phyloP scores from a whole-genome alignment of 2,113 vertebrate genomes.

The Tyrannus savana region DNA sequence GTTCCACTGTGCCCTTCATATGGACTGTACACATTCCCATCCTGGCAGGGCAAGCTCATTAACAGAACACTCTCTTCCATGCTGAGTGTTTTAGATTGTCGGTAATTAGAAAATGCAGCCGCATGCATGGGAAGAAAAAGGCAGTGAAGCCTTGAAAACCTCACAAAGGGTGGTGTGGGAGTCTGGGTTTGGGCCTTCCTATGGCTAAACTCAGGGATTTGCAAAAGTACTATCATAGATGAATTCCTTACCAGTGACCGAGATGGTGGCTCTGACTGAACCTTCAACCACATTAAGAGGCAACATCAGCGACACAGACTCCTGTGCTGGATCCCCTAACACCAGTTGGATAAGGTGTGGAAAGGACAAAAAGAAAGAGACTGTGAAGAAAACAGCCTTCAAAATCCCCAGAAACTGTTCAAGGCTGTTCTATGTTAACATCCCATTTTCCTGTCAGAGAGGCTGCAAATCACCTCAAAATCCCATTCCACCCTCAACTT shows the following conservation, averaged over 20 bases:
- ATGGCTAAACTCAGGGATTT: not conserved
- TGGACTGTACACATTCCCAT: not conserved
- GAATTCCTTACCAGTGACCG: slow-evolving; percentile 56
- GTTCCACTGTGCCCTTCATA: not conserved
- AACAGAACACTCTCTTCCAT: not conserved
- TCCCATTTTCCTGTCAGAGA: not conserved
- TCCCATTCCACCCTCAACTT: not conserved
- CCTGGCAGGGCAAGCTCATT: not conserved
- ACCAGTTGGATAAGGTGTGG: not conserved
- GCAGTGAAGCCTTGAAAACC: not conserved
- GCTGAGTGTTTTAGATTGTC: not conserved
- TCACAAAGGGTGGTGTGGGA: not conserved
- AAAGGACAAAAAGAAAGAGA: not conserved
- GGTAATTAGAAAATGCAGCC: not conserved
- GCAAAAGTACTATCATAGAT: not conserved
- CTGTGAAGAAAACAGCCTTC: not conserved
- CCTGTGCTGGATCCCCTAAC: slow-evolving; percentile 47
- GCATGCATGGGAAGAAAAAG: not conserved
- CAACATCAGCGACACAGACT: slow-evolving; percentile 61
- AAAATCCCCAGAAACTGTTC: not conserved
- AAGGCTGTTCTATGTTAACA: not conserved
- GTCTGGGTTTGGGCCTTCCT: not conserved
- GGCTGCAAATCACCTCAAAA: not conserved
- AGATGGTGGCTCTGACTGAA: slow-evolving; percentile 55
- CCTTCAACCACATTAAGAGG: slow-evolving; percentile 56